These are phyloP conservation scores for Artibeus jamaicensis DNA, from an alignment of 2,797 vertebrate genomes.

Conservation along the genomic window DNA sequence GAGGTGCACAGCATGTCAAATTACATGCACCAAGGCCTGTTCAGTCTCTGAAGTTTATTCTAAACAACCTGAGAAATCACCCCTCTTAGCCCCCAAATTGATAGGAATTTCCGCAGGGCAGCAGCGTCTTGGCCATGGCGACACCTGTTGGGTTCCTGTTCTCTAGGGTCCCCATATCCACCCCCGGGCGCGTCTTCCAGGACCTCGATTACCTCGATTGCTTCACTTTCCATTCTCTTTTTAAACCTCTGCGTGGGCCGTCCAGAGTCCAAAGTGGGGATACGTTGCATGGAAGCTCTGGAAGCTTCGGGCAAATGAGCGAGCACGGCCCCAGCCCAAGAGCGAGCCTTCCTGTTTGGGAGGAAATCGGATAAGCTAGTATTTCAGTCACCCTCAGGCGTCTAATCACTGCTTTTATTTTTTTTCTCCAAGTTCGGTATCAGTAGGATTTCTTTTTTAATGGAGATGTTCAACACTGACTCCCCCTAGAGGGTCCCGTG, in stretches of 20 bases:
- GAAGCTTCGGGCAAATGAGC: fast-evolving
- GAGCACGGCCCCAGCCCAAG: not conserved
- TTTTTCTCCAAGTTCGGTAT: not conserved
- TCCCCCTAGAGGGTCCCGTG: not conserved
- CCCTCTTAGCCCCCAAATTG: too few species aligned
- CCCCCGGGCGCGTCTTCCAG: not conserved
- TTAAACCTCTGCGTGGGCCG: not conserved
- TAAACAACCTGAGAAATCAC: not conserved
- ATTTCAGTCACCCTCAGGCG: not conserved
- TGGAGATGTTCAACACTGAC: not conserved
- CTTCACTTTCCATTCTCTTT: not conserved
- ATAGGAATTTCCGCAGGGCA: not conserved
- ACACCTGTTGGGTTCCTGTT: fast-evolving
- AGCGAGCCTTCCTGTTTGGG: not conserved
- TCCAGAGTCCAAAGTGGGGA: not conserved
- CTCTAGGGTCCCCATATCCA: not conserved
- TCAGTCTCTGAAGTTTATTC: not conserved
- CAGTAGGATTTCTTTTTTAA: not conserved
- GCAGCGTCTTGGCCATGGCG: not conserved
- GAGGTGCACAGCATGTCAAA: not conserved
- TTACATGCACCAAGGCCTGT: not conserved
- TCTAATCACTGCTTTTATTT: not conserved
- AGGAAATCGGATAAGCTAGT: too few species aligned
- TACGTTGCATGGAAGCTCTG: not conserved
- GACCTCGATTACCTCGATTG: not conserved